These are phyloP conservation scores for Metacarcinus magister DNA, from an alignment of 2,888 invertebrate genomes.

Conservation along the genomic window DNA sequence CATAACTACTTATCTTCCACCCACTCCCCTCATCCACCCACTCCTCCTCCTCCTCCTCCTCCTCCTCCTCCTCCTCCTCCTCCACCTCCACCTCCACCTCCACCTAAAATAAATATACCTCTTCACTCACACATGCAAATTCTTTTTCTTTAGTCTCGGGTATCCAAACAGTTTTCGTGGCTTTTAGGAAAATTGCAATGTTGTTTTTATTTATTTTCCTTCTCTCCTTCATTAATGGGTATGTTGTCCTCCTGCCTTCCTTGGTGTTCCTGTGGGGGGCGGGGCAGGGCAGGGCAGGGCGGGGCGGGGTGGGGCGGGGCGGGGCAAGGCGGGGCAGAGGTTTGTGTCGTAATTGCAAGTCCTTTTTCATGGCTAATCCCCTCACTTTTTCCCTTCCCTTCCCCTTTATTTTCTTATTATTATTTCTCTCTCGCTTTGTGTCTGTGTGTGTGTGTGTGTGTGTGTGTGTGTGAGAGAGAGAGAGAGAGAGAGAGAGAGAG, in stretches of 20 bases:
- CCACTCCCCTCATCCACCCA: neutral
- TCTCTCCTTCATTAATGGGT: neutral
- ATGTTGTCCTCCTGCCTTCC: neutral
- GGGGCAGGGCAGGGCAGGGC: neutral
- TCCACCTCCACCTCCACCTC: too few relatives aligned
- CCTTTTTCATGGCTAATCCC: neutral
- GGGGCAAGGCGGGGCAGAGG: neutral
- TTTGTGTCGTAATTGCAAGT: neutral
- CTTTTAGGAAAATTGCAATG: slow-evolving; percentile 4
- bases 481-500: too few relatives aligned
- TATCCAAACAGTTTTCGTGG: neutral
- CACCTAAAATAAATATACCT: neutral
- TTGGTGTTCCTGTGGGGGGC: neutral
- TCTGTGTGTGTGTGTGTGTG: neutral
- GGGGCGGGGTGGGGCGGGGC: neutral
- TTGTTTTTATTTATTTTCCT: too few relatives aligned
- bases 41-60: too few relatives aligned
- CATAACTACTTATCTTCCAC: neutral
- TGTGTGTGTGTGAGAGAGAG: neutral
- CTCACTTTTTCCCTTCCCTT: neutral
- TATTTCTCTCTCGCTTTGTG: slow-evolving; percentile 26
- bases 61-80: too few relatives aligned
- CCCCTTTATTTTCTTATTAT: neutral
- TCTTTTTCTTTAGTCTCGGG: slow-evolving; percentile 12
- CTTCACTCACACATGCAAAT: slow-evolving; percentile 13